These are phyloP conservation scores for Epinotia ramella DNA, from an alignment of 2,888 invertebrate genomes.

Conservation along the genomic window DNA sequence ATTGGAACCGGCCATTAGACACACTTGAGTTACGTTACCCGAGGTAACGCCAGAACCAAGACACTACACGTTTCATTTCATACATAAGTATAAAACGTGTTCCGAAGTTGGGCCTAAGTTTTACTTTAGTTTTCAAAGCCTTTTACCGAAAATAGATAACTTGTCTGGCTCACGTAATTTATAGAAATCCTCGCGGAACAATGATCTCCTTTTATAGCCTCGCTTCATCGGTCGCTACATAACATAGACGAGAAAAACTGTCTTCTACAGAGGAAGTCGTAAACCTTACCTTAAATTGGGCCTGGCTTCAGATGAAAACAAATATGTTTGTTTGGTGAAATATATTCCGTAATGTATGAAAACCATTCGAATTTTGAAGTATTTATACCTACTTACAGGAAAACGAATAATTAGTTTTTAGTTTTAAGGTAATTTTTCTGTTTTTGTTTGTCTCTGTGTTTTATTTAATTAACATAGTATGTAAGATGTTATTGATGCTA, in stretches of 20 bases:
- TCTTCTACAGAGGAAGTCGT: neutral
- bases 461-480: too few relatives aligned
- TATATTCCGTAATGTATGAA: too few relatives aligned
- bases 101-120: neutral
- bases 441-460: too few relatives aligned
- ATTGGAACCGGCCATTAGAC: too few relatives aligned
- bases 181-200: conserved; percentile 11
- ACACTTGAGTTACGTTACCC: too few relatives aligned
- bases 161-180: conserved; percentile 9
- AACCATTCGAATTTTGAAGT: neutral
- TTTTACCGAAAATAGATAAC: neutral
- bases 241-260: neutral
- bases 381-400: too few relatives aligned
- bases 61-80: too few relatives aligned
- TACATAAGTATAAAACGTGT: too few relatives aligned
- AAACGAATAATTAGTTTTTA: too few relatives aligned
- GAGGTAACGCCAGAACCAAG: too few relatives aligned
- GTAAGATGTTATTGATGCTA: too few relatives aligned
- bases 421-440: too few relatives aligned
- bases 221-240: conserved; percentile 9
- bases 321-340: neutral
- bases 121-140: neutral
- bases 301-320: conserved; percentile 8
- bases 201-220: conserved; percentile 10
- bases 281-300: conserved; percentile 2